These are phyloP conservation scores for Hypocryptadius cinnamomeus DNA, from an alignment of 2,113 vertebrate species.

Conservation along the genomic window DNA sequence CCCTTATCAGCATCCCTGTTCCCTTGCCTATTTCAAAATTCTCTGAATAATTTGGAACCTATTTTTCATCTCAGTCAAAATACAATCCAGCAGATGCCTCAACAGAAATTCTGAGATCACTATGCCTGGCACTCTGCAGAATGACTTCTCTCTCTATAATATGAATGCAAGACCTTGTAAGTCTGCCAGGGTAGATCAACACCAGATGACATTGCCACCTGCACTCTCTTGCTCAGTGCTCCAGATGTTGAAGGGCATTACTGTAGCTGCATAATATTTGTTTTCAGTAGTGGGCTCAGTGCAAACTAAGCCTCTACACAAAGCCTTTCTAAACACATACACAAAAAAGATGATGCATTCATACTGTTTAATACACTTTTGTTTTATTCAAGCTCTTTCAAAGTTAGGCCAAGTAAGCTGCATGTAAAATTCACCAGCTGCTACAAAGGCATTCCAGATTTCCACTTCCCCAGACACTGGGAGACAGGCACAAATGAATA, in stretches of 20 bases:
- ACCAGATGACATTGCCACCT: neutral
- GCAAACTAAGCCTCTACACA: neutral
- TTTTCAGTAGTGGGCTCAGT: neutral
- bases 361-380: neutral
- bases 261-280: neutral
- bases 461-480: neutral
- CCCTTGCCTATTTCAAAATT: neutral
- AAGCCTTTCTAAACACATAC: neutral
- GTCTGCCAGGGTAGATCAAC: neutral
- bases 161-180: neutral
- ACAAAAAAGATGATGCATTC: neutral
- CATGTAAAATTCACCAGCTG: conserved; percentile 27
- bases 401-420: neutral
- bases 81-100: neutral
- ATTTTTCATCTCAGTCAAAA: conserved; percentile 11
- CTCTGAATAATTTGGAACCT: conserved; percentile 13
- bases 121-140: neutral
- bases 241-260: neutral
- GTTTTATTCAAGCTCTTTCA: conserved; percentile 45
- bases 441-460: conserved; percentile 24
- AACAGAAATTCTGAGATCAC: neutral
- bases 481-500: conserved; percentile 7
- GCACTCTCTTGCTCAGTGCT: neutral
- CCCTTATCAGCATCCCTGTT: neutral
- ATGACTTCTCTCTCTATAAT: neutral